Evolutionary conservation across 1,140 invertebrate species (phyloP).

Genomic region (Aphis gossypii): DNA sequence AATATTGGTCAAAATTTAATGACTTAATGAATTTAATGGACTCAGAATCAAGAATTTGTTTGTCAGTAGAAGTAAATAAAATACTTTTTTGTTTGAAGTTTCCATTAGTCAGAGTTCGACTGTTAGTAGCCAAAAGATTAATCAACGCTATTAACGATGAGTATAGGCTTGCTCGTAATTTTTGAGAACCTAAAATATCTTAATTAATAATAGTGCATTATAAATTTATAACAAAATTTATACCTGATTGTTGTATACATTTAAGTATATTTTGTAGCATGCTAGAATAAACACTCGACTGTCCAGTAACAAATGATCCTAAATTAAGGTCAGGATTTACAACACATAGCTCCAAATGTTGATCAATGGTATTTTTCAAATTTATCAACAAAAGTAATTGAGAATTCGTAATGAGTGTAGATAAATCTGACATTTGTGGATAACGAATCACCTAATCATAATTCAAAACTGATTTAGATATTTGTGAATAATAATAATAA

Average conservation of each 20-base stretch:
- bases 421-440: conserved; percentile 63
- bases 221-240: not conserved
- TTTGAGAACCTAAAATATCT: conserved; percentile 46
- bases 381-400: conserved; percentile 57
- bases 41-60: conserved; percentile 49
- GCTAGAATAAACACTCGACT: conserved; percentile 34
- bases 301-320: conserved; percentile 55
- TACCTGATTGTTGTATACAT: conserved; percentile 54
- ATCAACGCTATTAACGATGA: conserved; percentile 77
- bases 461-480: not conserved
- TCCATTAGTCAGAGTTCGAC: conserved; percentile 60
- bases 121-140: conserved; percentile 64
- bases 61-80: not conserved
- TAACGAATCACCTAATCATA: conserved; percentile 56
- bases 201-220: not conserved
- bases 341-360: conserved; percentile 52
- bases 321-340: conserved; percentile 51
- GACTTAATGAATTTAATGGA: conserved; percentile 62
- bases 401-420: conserved; percentile 63
- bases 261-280: conserved; percentile 65
- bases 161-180: conserved; percentile 69
- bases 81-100: conserved; percentile 58
- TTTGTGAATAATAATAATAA: not conserved
- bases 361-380: conserved; percentile 56
- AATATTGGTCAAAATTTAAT: conserved; percentile 73